Evolutionary conservation across 2,888 invertebrate species (phyloP).

Genomic region (Emesis castigata): DNA sequence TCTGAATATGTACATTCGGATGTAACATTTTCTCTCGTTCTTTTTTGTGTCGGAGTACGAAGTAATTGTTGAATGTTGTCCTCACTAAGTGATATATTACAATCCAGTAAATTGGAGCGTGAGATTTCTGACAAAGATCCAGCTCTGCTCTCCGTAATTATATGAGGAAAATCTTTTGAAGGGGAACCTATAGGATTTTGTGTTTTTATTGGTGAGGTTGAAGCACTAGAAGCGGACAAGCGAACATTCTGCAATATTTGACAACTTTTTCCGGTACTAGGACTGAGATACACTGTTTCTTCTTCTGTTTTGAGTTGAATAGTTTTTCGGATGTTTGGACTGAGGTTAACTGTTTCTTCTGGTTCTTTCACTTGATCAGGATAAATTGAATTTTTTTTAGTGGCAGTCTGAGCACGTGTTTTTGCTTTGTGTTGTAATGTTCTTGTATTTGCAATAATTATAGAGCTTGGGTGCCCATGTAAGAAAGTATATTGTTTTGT

Average conservation of each 20-base stretch:
- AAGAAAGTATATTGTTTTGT: neutral
- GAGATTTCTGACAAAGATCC: constrained; percentile 60
- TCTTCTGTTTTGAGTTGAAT: neutral
- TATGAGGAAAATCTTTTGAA: constrained; percentile 47
- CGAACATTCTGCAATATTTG: constrained; percentile 57
- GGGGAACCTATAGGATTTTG: constrained; percentile 42
- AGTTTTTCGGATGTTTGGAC: neutral
- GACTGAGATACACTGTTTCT: constrained; percentile 31
- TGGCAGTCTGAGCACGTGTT: constrained; percentile 33
- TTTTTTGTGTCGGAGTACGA: constrained; percentile 46
- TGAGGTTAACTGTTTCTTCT: constrained; percentile 40
- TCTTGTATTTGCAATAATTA: neutral
- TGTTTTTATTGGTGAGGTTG: constrained; percentile 45
- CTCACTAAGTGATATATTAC: constrained; percentile 54
- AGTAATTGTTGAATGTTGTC: constrained; percentile 43
- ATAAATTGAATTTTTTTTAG: constrained; percentile 19
- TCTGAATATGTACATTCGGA: constrained; percentile 28
- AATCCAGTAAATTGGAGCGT: constrained; percentile 62
- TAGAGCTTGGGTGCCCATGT: neutral
- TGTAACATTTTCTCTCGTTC: constrained; percentile 36
- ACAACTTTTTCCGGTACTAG: constrained; percentile 56
- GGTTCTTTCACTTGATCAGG: constrained; percentile 37
- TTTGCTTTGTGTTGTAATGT: constrained; percentile 4
- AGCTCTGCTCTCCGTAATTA: constrained; percentile 57
- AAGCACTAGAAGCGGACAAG: constrained; percentile 48